Conservation (phyloP, 1,140 invertebrate genomes). For the Drosophila miranda region DNA sequence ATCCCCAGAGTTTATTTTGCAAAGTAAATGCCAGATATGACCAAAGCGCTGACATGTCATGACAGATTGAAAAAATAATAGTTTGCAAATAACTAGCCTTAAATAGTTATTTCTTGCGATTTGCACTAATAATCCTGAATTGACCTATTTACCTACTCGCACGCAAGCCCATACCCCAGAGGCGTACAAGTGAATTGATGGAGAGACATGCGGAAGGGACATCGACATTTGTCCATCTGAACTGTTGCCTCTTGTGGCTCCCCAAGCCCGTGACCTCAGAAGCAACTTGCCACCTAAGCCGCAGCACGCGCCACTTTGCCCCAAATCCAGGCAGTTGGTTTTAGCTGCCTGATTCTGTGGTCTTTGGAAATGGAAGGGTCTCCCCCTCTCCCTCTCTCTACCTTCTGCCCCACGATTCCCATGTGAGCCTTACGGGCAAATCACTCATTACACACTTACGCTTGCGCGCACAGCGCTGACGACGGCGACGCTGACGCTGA, state of each 20-base stretch:
- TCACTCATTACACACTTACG: slow-evolving; percentile 79
- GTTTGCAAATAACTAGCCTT: neutral
- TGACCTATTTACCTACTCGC: slow-evolving; percentile 36
- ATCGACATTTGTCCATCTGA: slow-evolving; percentile 64
- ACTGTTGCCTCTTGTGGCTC: slow-evolving; percentile 56
- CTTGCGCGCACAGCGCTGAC: slow-evolving; percentile 50
- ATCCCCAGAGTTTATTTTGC: too few relatives aligned
- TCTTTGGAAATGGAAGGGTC: slow-evolving; percentile 3
- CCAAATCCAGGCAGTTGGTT: slow-evolving; percentile 69
- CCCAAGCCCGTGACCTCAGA: slow-evolving; percentile 64
- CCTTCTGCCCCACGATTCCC: slow-evolving; percentile 25
- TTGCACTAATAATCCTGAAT: slow-evolving; percentile 44
- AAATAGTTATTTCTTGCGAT: slow-evolving; percentile 32
- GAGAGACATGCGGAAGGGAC: neutral
- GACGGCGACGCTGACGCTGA: slow-evolving; percentile 29
- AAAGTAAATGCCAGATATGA: too few relatives aligned
- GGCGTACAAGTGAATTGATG: slow-evolving; percentile 12
- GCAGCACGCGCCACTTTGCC: slow-evolving; percentile 72
- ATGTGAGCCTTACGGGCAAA: slow-evolving; percentile 69
- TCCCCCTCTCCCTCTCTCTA: neutral
- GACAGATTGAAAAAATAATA: too few relatives aligned
- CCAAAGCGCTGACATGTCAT: too few relatives aligned
- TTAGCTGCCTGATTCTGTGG: slow-evolving; percentile 56
- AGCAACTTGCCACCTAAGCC: slow-evolving; percentile 70
- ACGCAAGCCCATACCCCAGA: slow-evolving; percentile 26